Conservation (phyloP, 2,113 vertebrate genomes). For the Ophiodon elongatus region DNA sequence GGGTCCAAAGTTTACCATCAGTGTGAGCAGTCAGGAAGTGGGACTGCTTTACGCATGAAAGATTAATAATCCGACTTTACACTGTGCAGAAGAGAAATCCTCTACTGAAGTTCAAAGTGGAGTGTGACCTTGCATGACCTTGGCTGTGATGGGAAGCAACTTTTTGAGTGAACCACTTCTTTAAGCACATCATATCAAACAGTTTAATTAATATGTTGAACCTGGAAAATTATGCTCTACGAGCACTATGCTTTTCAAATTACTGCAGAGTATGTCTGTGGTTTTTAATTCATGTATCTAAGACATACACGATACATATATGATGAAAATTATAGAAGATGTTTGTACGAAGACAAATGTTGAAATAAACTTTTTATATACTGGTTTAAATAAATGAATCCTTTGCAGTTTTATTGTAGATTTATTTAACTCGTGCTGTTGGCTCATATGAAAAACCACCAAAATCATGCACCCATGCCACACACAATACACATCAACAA, state of each 20-base stretch:
- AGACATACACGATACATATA: background rate
- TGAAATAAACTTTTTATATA: background rate
- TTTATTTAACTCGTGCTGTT: background rate
- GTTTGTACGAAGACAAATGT: background rate
- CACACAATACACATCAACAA: background rate
- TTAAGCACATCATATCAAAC: conserved; percentile 33
- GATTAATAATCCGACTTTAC: background rate
- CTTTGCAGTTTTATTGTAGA: background rate
- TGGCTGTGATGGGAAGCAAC: background rate
- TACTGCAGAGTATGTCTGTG: background rate
- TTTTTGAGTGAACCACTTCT: background rate
- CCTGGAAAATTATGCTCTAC: conserved; percentile 7
- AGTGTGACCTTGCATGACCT: conserved; percentile 14
- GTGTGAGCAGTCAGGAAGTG: background rate
- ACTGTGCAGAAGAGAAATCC: background rate
- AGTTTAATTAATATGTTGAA: conserved; percentile 40
- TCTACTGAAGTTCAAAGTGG: background rate
- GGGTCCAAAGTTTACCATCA: background rate
- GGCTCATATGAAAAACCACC: background rate
- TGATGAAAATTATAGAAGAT: background rate
- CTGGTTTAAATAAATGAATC: background rate
- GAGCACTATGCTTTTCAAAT: background rate
- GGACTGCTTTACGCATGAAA: background rate
- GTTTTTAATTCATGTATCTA: conserved; percentile 34
- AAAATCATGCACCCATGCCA: background rate